phyloP scores from a whole-genome alignment of 2,113 vertebrate species.

The Odobenus rosmarus region DNA sequence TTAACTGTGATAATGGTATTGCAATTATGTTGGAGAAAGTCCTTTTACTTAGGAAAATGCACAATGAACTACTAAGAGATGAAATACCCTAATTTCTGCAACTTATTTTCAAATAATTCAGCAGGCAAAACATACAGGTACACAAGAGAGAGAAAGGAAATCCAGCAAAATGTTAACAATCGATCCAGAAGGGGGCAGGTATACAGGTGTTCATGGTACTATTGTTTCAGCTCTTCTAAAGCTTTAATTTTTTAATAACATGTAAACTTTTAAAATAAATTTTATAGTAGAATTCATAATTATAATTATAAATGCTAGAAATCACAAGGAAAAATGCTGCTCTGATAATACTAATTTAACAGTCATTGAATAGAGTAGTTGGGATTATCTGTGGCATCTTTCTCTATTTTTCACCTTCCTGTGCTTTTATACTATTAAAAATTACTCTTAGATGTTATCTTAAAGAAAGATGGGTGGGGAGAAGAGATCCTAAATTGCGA shows the following conservation, averaged over 20 bases:
- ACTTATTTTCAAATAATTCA: slow-evolving; percentile 37
- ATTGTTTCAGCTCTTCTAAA: neutral
- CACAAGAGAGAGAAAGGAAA: neutral
- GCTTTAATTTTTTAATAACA: neutral
- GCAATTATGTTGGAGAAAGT: slow-evolving; percentile 12
- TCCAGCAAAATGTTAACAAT: neutral
- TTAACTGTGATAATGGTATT: slow-evolving; percentile 6
- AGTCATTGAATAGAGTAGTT: neutral
- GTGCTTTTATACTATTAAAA: slow-evolving; percentile 28
- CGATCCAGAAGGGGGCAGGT: neutral
- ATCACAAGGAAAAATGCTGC: neutral
- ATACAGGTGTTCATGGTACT: neutral
- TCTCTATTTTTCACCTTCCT: neutral
- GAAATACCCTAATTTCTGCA: slow-evolving; percentile 35
- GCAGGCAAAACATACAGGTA: neutral
- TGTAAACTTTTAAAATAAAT: neutral
- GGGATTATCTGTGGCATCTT: neutral
- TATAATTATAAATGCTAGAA: slow-evolving; percentile 3
- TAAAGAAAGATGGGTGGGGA: neutral
- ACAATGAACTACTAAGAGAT: neutral
- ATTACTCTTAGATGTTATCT: neutral
- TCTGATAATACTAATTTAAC: neutral
- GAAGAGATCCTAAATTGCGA: neutral
- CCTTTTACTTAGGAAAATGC: slow-evolving; percentile 31
- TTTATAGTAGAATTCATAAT: neutral